These are phyloP conservation scores for Tanypteryx hageni DNA, from an alignment of 2,888 invertebrate genomes.

Conservation along the genomic window DNA sequence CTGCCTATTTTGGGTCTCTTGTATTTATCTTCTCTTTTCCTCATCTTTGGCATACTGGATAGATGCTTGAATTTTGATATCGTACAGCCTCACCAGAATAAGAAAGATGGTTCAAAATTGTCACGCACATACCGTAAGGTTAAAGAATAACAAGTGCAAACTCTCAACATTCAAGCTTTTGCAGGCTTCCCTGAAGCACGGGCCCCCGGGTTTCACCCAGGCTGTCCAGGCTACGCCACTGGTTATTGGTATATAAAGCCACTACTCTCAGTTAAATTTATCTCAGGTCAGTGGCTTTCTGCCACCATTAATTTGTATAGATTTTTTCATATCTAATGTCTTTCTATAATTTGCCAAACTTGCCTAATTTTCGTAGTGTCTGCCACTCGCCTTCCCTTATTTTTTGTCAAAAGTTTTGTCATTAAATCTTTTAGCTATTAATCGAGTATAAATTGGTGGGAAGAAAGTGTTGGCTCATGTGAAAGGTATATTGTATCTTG, in stretches of 20 bases:
- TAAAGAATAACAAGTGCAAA: too few species aligned
- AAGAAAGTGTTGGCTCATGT: background rate
- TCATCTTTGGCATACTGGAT: too few species aligned
- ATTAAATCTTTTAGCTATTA: background rate
- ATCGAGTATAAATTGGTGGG: background rate
- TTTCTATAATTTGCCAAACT: constrained; percentile 44
- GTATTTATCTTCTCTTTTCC: too few species aligned
- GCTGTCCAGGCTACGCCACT: too few species aligned
- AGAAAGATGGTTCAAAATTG: too few species aligned
- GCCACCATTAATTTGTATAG: constrained; percentile 35
- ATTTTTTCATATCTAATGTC: background rate
- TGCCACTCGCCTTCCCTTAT: constrained; percentile 10
- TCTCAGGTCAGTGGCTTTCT: constrained; percentile 57
- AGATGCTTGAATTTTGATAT: too few species aligned
- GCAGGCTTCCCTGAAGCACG: too few species aligned
- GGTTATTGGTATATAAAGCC: background rate
- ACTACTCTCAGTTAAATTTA: constrained; percentile 31
- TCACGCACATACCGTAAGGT: too few species aligned
- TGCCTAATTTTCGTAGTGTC: constrained; percentile 45
- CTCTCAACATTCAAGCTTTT: too few species aligned
- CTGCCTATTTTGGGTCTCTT: too few species aligned
- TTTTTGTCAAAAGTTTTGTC: background rate
- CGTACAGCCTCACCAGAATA: too few species aligned
- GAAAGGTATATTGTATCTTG: background rate
- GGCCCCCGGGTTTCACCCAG: too few species aligned